Base-by-base conservation (phyloP, 2,888 invertebrate genomes). In the Rugalucina vietnamica region DNA sequence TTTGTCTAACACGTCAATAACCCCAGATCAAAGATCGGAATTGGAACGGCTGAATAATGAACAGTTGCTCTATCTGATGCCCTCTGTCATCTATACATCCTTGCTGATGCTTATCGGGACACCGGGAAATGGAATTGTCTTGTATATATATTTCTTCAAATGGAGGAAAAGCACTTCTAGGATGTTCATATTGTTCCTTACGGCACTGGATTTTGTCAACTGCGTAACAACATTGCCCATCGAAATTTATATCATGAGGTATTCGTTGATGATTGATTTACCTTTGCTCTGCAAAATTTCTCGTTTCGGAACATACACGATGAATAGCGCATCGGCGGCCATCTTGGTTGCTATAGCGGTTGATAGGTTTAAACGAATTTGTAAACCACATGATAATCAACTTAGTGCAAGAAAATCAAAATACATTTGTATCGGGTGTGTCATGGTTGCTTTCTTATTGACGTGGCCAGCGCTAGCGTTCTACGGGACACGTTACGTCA, bases 331-430 rank as follows among this genome's bases (percentile, higher is more conserved):
- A 10, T 89, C 89, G 3, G 90, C 90, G 21, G 57, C 90, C n/a
- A 83, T 90, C 73, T 83, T 91, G 0, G 81, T 91, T 43, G 90
- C 88, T 5, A 91, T 90, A 27, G 90, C 91, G 0, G 79, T 89
- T 5, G 91, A 91, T 49, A 79, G 92, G 36, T 91, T 90, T 65
- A 85, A 88, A 43, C 83, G 91, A 27, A 90, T 92, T n/a, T 92
- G 91, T 80, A 81, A 87, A 65, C 91, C 91, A 0, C 85, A 88
- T 36, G 72, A 82, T 0, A 74, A 60, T 21, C 81, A 84, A 12
- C 90, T 92, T 72, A 90, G 89, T 32, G 82, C 85, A 12, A 54
- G 73, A 12, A 75, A 80, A n/a, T 91, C 91, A 14, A 89, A 86
- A 75, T 76, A 79, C 10, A 87, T 90, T n/a, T 90, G 91, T 39